Conservation (phyloP, 2,113 vertebrate genomes). For the Dendropsophus ebraccatus region DNA sequence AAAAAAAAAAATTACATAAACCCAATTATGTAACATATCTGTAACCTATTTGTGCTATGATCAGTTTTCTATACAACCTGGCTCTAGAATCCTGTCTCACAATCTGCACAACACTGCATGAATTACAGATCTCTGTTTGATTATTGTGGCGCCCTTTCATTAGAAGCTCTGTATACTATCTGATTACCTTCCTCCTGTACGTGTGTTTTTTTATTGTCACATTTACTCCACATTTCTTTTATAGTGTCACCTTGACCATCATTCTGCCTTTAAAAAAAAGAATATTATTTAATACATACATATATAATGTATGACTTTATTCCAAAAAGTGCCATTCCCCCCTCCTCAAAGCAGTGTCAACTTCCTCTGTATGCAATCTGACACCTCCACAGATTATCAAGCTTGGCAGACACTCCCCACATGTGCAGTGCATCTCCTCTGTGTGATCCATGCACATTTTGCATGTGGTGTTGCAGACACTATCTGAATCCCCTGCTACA, state of each 20-base stretch:
- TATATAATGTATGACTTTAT: background rate
- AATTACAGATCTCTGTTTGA: background rate
- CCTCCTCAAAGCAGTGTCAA: background rate
- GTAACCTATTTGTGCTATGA: too few species aligned
- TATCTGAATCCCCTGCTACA: background rate
- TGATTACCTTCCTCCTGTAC: background rate
- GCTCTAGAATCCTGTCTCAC: background rate
- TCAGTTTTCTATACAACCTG: background rate
- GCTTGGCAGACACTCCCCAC: background rate
- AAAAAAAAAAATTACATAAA: too few species aligned
- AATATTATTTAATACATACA: too few species aligned
- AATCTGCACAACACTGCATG: background rate
- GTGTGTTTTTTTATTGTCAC: too few species aligned
- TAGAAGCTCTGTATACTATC: background rate
- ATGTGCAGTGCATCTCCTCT: background rate
- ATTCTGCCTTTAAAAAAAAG: background rate
- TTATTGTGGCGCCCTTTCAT: background rate
- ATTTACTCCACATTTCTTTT: too few species aligned
- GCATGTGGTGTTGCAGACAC: conserved; percentile 16
- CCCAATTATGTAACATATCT: too few species aligned
- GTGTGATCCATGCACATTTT: conserved; percentile 20
- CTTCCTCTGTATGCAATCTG: conserved; percentile 6
- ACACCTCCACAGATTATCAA: background rate
- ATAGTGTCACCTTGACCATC: background rate
- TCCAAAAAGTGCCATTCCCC: background rate